These are phyloP conservation scores for Grantiella picta DNA, from an alignment of 2,113 vertebrate species.

Conservation along the genomic window DNA sequence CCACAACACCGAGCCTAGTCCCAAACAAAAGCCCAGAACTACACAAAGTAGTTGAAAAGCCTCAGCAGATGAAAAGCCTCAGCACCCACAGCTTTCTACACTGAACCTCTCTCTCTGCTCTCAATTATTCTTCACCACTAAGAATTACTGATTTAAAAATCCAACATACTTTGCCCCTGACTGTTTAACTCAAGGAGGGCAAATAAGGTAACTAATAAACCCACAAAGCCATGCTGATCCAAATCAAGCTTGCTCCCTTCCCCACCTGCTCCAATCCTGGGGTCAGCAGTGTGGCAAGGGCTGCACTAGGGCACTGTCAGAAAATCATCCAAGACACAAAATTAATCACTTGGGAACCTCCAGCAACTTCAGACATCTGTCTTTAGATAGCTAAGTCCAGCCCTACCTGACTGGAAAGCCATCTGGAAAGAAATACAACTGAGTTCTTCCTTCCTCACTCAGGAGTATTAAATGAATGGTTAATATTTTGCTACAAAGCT, in stretches of 20 bases:
- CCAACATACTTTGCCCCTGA: neutral
- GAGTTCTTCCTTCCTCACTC: neutral
- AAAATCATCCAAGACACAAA: neutral
- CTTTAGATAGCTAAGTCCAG: neutral
- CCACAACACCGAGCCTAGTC: neutral
- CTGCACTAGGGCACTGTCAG: neutral
- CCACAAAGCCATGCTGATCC: neutral
- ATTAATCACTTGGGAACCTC: neutral
- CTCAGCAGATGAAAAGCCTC: neutral
- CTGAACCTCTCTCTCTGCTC: neutral
- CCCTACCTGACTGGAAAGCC: neutral
- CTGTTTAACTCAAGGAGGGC: neutral
- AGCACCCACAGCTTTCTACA: neutral
- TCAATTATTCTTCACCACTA: neutral
- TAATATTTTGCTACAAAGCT: constrained; percentile 13
- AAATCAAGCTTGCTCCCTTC: neutral
- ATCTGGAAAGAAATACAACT: neutral
- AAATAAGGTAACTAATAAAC: neutral
- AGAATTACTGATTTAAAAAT: neutral
- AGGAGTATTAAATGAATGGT: neutral
- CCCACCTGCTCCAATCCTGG: neutral
- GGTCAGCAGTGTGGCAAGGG: neutral
- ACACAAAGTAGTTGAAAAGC: neutral
- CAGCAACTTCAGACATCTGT: neutral
- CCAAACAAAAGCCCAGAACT: neutral